These are phyloP conservation scores for Pachyuromys duprasi DNA, from an alignment of 2,797 vertebrate genomes.

Conservation along the genomic window DNA sequence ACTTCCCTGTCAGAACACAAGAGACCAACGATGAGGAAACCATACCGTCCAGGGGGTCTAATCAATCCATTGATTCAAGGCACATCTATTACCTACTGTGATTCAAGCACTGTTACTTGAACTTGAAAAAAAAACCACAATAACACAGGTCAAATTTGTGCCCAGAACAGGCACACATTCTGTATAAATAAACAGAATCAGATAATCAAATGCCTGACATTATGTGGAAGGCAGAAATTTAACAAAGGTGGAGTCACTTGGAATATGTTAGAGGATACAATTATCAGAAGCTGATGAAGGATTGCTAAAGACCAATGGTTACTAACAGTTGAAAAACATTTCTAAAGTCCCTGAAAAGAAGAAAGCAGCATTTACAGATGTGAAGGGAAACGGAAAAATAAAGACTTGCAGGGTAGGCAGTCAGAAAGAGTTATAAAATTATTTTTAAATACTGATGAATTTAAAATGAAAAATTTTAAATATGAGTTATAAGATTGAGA, in stretches of 20 bases:
- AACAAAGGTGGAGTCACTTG: background rate
- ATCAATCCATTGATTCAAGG: background rate
- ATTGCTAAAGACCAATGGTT: background rate
- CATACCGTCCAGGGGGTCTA: background rate
- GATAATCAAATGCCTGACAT: background rate
- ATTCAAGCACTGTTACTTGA: background rate
- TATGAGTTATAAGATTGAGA: background rate
- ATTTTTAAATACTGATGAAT: background rate
- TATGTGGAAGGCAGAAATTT: background rate
- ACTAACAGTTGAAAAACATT: background rate
- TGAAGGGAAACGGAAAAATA: background rate
- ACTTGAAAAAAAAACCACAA: slow-evolving; percentile 8
- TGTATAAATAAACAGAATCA: background rate
- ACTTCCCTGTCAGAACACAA: background rate
- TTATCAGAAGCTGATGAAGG: background rate
- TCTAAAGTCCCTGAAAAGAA: background rate
- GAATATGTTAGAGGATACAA: background rate
- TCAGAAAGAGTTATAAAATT: background rate
- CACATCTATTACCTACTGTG: background rate
- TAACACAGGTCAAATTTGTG: background rate
- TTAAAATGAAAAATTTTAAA: background rate
- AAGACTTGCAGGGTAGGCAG: background rate
- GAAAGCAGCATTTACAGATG: background rate
- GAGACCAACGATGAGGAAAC: background rate
- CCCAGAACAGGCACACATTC: background rate